phyloP scores from a whole-genome alignment of 2,888 invertebrate genomes.

The Caenorhabditis sp. region DNA sequence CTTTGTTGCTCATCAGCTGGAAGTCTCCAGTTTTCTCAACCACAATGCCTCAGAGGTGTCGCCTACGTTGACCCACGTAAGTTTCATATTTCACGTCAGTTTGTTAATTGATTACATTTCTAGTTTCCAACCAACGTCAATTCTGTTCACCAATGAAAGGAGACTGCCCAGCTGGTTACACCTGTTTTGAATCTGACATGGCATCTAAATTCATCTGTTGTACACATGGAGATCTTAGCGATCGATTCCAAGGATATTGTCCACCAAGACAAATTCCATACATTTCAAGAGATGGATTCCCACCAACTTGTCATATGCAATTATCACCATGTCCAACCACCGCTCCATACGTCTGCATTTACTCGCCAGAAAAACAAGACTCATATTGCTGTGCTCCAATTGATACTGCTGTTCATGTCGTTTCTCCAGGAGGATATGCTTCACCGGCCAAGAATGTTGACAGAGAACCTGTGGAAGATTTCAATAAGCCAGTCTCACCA shows the following conservation, averaged over 20 bases:
- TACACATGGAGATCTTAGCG: constrained; percentile 57
- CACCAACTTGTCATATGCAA: constrained; percentile 69
- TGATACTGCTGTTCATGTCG: constrained; percentile 61
- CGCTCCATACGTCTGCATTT: constrained; percentile 69
- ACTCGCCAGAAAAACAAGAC: constrained; percentile 69
- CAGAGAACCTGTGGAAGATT: constrained; percentile 2
- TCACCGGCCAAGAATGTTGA: constrained; percentile 38
- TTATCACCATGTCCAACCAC: constrained; percentile 68
- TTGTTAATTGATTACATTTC: constrained; percentile 3
- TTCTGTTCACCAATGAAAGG: constrained; percentile 55
- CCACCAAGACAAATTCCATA: constrained; percentile 69
- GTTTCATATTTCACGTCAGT: too few species aligned
- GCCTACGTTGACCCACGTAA: constrained; percentile 64
- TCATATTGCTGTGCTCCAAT: constrained; percentile 70
- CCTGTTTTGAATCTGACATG: constrained; percentile 55
- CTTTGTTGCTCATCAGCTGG: constrained; percentile 63
- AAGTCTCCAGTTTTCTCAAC: constrained; percentile 31
- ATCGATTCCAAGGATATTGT: constrained; percentile 64
- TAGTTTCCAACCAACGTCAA: constrained; percentile 39
- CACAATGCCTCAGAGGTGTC: constrained; percentile 65
- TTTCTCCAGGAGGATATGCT: constrained; percentile 36
- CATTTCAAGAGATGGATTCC: constrained; percentile 56
- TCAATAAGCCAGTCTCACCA: constrained; percentile 11
- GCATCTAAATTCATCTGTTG: constrained; percentile 61
- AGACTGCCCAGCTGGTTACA: constrained; percentile 61